Evolutionary conservation across 2,888 invertebrate species (phyloP), one percentile per base, ranked within the genome.

Genomic region (Drosophila nr. perissopoda): DNA sequence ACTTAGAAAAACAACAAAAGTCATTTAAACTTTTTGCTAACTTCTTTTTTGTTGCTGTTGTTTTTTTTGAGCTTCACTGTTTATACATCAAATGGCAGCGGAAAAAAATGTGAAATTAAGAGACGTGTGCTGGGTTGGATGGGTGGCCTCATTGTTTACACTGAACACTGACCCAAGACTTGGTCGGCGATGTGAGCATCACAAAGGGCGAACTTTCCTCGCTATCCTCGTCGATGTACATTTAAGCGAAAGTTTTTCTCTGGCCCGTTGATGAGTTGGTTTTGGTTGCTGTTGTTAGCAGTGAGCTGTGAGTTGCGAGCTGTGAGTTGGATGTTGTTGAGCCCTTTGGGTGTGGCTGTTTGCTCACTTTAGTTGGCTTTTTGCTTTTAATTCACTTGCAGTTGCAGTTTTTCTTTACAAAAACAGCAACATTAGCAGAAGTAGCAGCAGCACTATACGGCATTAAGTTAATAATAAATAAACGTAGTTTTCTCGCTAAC

Each of bases 141-240:
- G 66, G 67, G 66, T 69, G 74, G 79, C 63, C 54, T 70, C 67
- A 85, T 90, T 90, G 89, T 86, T 90, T 90, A 88, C 81, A 90
- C 88, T 90, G 80, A 94, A 91, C 80, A 89, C 91, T 91, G 84
- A 94, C 94, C 80, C 94, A 94, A 93, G 95, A 95, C 93, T 94
- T 94, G 78, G 95, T 95, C 54, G 96, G 95, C 88, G 95, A 93
- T 64, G 95, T 94, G 91, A 96, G 94, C 91, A 96, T 95, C 86
- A 95, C 94, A 93, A 96, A 96, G 46, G 95, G 94, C 54, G 95
- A 94, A 90, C 95, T 95, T 83, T 95, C 96, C 93, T 96, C 96
- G 92, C 94, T 95, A 92, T 92, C 92, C 82, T 95, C 94, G 91
- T 94, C 95, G 92, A 81, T 86, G 89, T 94, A 93, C 95, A 95